phyloP scores from a whole-genome alignment of 2,888 invertebrate genomes.

The Bimastos eiseni region DNA sequence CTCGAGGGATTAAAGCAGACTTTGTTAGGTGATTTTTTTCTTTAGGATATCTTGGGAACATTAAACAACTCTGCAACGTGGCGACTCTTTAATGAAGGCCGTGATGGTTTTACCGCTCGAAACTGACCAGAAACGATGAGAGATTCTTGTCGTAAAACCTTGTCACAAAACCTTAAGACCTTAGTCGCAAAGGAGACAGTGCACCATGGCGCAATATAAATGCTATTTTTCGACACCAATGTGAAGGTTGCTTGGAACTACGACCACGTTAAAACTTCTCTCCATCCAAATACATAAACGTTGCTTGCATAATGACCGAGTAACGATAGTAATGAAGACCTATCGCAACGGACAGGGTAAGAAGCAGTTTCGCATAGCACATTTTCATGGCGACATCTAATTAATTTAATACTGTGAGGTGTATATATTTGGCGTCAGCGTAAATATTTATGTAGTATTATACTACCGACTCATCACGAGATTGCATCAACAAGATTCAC shows the following conservation, averaged over 20 bases:
- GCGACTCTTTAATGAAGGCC: neutral
- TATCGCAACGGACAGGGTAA: neutral
- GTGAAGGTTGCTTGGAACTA: neutral
- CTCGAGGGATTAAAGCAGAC: neutral
- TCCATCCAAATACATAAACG: neutral
- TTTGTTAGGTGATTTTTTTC: no score
- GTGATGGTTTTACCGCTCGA: neutral
- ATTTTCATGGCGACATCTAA: neutral
- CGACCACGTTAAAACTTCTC: neutral
- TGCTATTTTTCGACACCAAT: neutral
- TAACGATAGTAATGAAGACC: neutral
- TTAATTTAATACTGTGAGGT: neutral
- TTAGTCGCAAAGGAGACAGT: no score
- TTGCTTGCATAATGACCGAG: constrained; percentile 1
- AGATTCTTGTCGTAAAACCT: neutral
- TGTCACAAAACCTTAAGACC: no score
- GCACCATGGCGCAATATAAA: neutral
- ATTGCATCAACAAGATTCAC: no score
- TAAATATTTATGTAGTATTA: no score
- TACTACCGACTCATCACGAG: no score
- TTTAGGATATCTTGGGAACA: neutral
- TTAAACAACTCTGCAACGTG: neutral
- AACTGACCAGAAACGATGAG: neutral
- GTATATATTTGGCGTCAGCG: no score
- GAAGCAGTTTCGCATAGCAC: neutral